phyloP scores from a whole-genome alignment of 1,140 invertebrate genomes.

The Diabrotica virgifera region DNA sequence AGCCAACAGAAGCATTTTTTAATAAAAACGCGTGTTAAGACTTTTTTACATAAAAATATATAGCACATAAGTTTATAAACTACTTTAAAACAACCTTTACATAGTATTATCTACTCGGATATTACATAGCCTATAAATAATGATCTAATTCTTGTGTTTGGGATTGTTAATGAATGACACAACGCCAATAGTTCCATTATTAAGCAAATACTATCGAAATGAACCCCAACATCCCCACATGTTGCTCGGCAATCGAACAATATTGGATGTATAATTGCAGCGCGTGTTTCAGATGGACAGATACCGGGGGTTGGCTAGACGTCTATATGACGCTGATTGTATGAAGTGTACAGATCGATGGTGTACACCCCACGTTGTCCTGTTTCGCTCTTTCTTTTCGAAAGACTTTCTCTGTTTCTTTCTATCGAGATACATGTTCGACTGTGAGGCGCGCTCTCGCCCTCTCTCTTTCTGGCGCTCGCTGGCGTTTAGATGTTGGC shows the following conservation, averaged over 20 bases:
- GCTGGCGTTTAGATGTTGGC: constrained; percentile 28
- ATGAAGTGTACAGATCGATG: constrained; percentile 41
- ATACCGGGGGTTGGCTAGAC: constrained; percentile 40
- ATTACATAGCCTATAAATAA: no score
- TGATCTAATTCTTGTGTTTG: no score
- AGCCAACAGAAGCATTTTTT: no score
- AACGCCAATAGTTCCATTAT: not conserved
- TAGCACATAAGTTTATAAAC: no score
- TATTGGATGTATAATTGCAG: not conserved
- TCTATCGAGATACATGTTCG: not conserved
- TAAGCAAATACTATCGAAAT: not conserved
- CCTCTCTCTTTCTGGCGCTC: constrained; percentile 17
- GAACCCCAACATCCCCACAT: not conserved
- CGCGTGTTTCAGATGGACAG: constrained; percentile 33
- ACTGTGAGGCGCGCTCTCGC: constrained; percentile 12
- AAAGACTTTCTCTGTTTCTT: not conserved
- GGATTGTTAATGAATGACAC: no score
- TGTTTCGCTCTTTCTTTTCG: constrained; percentile 12
- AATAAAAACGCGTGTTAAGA: no score
- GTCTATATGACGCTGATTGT: constrained; percentile 43
- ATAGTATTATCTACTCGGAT: no score
- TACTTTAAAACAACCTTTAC: no score
- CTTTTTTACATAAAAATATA: no score
- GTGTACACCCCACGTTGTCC: constrained; percentile 24
- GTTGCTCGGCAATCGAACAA: not conserved